These are phyloP conservation scores for Clarias magur DNA, from an alignment of 2,113 vertebrate species.

Conservation along the genomic window DNA sequence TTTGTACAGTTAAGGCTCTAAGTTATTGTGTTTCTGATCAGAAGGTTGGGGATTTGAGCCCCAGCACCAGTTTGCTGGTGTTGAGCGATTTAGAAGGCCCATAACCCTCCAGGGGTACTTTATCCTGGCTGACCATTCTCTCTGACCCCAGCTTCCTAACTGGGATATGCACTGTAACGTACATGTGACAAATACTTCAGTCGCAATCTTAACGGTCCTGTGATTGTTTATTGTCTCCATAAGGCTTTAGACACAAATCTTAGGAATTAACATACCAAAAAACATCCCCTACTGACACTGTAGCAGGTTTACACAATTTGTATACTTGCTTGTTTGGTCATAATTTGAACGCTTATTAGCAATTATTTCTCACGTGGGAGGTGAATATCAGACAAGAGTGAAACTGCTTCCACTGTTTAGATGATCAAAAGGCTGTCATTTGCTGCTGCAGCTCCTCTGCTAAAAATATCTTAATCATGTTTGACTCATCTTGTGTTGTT, in stretches of 20 bases:
- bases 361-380: background rate
- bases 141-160: too few species aligned
- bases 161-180: too few species aligned
- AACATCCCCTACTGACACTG: background rate
- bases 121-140: too few species aligned
- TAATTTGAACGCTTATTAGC: background rate
- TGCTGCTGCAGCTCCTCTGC: background rate
- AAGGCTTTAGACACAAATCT: background rate
- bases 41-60: too few species aligned
- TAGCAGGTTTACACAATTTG: background rate
- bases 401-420: background rate
- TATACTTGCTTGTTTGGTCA: background rate
- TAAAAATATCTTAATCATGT: constrained; percentile 1
- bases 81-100: too few species aligned
- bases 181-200: too few species aligned
- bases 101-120: too few species aligned
- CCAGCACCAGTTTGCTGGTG: too few species aligned
- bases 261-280: background rate
- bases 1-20: too few species aligned
- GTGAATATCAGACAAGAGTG: background rate
- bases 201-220: background rate
- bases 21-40: too few species aligned
- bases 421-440: background rate
- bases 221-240: background rate
- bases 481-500: background rate